These are phyloP conservation scores for Penaeus monodon DNA, from an alignment of 2,888 invertebrate species.

Conservation along the genomic window DNA sequence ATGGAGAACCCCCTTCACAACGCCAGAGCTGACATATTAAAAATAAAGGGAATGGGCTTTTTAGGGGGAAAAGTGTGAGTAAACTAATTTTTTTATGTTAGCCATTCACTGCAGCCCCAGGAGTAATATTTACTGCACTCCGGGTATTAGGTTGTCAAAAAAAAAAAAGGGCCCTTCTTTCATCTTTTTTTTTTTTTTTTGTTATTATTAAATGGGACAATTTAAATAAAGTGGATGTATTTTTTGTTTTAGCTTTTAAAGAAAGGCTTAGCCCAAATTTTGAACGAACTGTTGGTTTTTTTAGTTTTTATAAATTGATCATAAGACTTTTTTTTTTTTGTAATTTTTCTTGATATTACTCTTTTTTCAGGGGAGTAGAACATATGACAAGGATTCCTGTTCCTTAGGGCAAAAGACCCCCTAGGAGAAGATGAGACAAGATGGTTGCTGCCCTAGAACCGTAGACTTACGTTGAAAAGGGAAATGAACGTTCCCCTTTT, in stretches of 20 bases:
- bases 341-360: background rate
- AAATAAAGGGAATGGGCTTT: constrained; percentile 40
- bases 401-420: constrained; percentile 56
- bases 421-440: constrained; percentile 46
- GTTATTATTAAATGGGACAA: no score
- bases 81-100: no score
- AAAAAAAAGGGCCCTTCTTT: no score
- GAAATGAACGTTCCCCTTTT: constrained; percentile 9
- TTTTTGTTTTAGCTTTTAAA: no score
- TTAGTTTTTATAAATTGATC: background rate
- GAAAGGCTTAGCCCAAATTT: no score
- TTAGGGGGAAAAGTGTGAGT: constrained; percentile 57
- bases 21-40: constrained; percentile 11
- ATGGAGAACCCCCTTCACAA: constrained; percentile 22
- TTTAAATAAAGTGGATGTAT: no score
- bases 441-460: constrained; percentile 61
- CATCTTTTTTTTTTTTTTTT: background rate
- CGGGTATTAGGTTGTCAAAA: no score
- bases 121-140: no score
- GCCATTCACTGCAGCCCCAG: no score
- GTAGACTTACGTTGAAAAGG: constrained; percentile 44
- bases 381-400: constrained; percentile 37
- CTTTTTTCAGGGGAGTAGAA: constrained; percentile 32
- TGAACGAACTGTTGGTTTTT: background rate
- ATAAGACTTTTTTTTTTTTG: no score